A percentile compares a stretch with the other conserved stretches of the same genome.
These are phyloP conservation scores for Dorcus parallelipipedus DNA, from an alignment of 2,888 invertebrate genomes.

Conservation along the genomic window DNA sequence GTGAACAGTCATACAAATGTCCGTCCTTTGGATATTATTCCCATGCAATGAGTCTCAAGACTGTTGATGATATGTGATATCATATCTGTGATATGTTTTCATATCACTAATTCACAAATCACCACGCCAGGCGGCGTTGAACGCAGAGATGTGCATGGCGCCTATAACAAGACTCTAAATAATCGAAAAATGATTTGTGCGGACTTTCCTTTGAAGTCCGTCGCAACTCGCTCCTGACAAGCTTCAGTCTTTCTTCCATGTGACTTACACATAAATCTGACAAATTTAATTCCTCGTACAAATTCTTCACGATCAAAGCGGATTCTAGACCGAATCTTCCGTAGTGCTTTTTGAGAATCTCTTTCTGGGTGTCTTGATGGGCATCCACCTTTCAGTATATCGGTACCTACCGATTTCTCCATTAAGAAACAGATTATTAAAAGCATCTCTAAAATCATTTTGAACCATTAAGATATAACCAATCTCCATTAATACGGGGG, in stretches of 20 bases:
- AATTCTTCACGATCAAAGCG: slow-evolving; percentile 64
- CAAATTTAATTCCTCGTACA: slow-evolving; percentile 75
- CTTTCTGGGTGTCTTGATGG: slow-evolving; percentile 69
- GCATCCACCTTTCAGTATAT: slow-evolving; percentile 96
- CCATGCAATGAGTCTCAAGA: too few relatives aligned
- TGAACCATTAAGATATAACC: slow-evolving; percentile 95
- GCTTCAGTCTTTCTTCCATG: slow-evolving; percentile 83
- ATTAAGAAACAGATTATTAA: slow-evolving; percentile 77
- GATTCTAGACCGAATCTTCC: slow-evolving; percentile 63
- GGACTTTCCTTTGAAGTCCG: slow-evolving; percentile 76
- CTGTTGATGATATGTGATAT: too few relatives aligned
- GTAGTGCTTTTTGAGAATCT: slow-evolving; percentile 74
- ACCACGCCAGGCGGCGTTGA: too few relatives aligned
- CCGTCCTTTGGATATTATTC: too few relatives aligned
- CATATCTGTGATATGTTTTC: too few relatives aligned
- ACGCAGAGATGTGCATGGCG: too few relatives aligned
- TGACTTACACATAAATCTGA: slow-evolving; percentile 74
- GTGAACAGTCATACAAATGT: too few relatives aligned
- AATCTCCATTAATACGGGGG: slow-evolving; percentile 80
- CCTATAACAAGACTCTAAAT: slow-evolving; percentile 68
- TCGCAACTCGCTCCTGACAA: too few relatives aligned
- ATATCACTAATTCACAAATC: too few relatives aligned
- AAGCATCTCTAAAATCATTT: slow-evolving; percentile 90
- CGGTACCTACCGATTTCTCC: slow-evolving; percentile 90
- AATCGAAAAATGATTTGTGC: slow-evolving; percentile 76